These are phyloP conservation scores for Schizothorax lantsangensis DNA, from an alignment of 2,797 vertebrate species.

Conservation along the genomic window DNA sequence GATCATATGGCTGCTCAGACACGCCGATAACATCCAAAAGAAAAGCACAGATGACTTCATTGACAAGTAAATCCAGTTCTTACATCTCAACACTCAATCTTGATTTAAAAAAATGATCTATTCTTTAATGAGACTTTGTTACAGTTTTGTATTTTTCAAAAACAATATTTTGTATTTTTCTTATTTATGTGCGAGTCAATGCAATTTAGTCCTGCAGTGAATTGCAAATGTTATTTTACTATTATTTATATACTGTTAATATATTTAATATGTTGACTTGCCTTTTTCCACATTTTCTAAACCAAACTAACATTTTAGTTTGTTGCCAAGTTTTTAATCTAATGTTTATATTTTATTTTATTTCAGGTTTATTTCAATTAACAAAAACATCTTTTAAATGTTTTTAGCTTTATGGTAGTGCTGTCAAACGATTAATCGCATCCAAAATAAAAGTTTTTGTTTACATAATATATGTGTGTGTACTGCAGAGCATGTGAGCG, in stretches of 20 bases:
- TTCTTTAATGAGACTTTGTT: not conserved
- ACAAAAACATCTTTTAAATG: not conserved
- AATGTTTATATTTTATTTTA: not conserved
- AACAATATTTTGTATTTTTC: not conserved
- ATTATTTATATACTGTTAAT: not conserved
- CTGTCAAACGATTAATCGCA: too few relatives aligned
- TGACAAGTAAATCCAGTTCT: conserved; percentile 85
- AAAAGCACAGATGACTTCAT: conserved; percentile 98
- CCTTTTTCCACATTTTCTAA: not conserved
- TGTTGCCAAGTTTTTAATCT: not conserved
- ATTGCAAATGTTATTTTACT: not conserved
- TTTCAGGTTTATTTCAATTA: not conserved
- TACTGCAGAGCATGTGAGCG: too few relatives aligned
- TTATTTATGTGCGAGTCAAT: not conserved
- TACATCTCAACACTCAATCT: not conserved
- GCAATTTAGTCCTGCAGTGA: too few relatives aligned
- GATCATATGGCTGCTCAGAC: conserved; percentile 98
- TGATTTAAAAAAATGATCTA: too few relatives aligned
- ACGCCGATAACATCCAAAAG: conserved; percentile 98
- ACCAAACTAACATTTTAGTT: not conserved
- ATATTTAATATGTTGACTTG: too few relatives aligned
- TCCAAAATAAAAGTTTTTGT: too few relatives aligned
- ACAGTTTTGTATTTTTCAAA: not conserved
- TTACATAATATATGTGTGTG: too few relatives aligned
- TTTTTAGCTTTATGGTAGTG: not conserved